These are phyloP conservation scores for Gymnocephalus cernua DNA, from an alignment of 2,113 vertebrate genomes.

Conservation along the genomic window DNA sequence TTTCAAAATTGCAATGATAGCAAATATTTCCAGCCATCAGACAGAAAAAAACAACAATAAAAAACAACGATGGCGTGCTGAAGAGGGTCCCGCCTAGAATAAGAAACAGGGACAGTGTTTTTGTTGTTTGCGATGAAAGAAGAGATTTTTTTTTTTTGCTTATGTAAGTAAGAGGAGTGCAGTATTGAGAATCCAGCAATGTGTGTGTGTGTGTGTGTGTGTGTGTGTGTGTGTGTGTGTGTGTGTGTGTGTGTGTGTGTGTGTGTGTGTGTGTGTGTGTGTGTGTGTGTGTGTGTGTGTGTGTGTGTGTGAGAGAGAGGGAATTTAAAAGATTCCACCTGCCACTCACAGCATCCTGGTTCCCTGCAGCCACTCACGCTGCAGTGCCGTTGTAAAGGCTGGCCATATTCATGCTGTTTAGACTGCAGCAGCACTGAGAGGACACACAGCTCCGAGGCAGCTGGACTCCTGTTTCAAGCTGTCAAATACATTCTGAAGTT, in stretches of 20 bases:
- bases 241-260: slow-evolving; percentile 12
- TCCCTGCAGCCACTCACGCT: slow-evolving; percentile 46
- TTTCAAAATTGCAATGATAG: background rate
- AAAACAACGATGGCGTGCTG: background rate
- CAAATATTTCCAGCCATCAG: slow-evolving; percentile 4
- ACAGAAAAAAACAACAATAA: background rate
- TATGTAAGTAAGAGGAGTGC: slow-evolving; percentile 1
- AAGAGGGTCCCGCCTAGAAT: background rate
- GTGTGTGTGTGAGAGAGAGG: background rate
- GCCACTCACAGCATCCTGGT: slow-evolving; percentile 47
- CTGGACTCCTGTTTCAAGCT: slow-evolving; percentile 33
- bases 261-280: background rate
- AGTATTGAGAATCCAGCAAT: background rate
- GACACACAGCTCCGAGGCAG: slow-evolving; percentile 1
- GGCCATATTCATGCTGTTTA: background rate
- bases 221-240: background rate
- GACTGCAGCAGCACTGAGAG: background rate
- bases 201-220: background rate
- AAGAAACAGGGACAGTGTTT: background rate
- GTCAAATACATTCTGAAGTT: slow-evolving; percentile 30
- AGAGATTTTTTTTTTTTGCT: background rate
- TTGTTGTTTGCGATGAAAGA: background rate
- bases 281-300: background rate
- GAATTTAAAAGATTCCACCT: slow-evolving; percentile 48
- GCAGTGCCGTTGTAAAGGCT: slow-evolving; percentile 42